A percentile compares a stretch with the other conserved stretches of the same genome.
Evolutionary conservation across 2,797 vertebrate genomes (phyloP).

Genomic region (Carapus acus): DNA sequence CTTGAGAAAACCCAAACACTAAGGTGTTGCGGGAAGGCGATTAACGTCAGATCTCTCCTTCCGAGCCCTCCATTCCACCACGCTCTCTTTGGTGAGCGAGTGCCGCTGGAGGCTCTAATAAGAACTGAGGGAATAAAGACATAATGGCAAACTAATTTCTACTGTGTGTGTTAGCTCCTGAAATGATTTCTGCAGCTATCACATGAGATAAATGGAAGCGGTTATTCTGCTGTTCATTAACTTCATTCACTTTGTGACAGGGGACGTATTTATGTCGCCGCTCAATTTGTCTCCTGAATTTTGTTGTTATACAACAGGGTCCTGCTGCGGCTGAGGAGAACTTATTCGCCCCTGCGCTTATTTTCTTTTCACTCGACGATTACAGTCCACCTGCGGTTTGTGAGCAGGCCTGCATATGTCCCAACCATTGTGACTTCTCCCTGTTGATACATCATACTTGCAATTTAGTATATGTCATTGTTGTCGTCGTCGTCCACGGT

Average conservation of each 20-base stretch:
- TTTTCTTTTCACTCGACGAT: background rate
- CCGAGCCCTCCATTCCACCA: too few relatives aligned
- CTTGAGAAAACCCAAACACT: too few relatives aligned
- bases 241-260: background rate
- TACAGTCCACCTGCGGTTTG: constrained; percentile 14
- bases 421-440: constrained; percentile 10
- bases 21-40: too few relatives aligned
- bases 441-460: constrained; percentile 24
- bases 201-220: background rate
- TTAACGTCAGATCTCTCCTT: too few relatives aligned
- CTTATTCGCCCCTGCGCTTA: too few relatives aligned
- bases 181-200: background rate
- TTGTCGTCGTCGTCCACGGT: constrained; percentile 1
- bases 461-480: constrained; percentile 31
- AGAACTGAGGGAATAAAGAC: background rate
- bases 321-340: too few relatives aligned
- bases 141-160: background rate
- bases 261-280: background rate
- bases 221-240: background rate
- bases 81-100: too few relatives aligned
- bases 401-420: constrained; percentile 38
- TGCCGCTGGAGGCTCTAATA: background rate
- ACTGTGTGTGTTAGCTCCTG: background rate
- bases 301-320: constrained; percentile 26
- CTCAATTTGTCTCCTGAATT: constrained; percentile 13